phyloP scores from a whole-genome alignment of 2,888 invertebrate species.

The Eupithecia exiguata region DNA sequence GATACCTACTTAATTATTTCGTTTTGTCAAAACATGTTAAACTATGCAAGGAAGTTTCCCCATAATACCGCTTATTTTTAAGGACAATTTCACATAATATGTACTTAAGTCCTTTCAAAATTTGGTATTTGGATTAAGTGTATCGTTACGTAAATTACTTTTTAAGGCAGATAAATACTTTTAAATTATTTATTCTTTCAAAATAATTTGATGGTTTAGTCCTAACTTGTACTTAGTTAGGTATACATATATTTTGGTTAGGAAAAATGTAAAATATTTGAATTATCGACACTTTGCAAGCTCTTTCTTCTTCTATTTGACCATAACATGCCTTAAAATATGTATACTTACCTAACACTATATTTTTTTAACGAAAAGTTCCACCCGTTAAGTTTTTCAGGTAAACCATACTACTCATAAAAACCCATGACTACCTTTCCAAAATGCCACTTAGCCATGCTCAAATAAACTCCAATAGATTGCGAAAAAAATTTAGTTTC shows the following conservation, averaged over 20 bases:
- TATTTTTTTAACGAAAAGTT: background rate
- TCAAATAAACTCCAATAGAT: conserved; percentile 20
- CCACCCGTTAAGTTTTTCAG: background rate
- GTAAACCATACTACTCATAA: conserved; percentile 5
- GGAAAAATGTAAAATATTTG: background rate
- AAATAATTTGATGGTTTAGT: background rate
- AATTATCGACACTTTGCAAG: no score
- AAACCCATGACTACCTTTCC: background rate
- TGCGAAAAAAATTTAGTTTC: conserved; percentile 47
- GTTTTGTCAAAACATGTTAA: background rate
- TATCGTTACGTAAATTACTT: background rate
- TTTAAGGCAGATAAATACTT: background rate
- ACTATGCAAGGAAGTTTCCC: background rate
- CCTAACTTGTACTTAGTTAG: background rate
- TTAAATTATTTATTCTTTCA: no score
- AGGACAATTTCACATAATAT: background rate
- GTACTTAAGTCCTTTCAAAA: background rate
- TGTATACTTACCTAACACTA: background rate
- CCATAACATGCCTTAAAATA: background rate
- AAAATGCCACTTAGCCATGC: conserved; percentile 14
- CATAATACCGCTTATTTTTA: background rate
- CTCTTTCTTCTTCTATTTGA: no score
- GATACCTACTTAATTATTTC: background rate
- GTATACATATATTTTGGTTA: background rate
- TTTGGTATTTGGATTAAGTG: background rate